Evolutionary conservation across 2,888 invertebrate species (phyloP).

Genomic region (Volucella inanis): DNA sequence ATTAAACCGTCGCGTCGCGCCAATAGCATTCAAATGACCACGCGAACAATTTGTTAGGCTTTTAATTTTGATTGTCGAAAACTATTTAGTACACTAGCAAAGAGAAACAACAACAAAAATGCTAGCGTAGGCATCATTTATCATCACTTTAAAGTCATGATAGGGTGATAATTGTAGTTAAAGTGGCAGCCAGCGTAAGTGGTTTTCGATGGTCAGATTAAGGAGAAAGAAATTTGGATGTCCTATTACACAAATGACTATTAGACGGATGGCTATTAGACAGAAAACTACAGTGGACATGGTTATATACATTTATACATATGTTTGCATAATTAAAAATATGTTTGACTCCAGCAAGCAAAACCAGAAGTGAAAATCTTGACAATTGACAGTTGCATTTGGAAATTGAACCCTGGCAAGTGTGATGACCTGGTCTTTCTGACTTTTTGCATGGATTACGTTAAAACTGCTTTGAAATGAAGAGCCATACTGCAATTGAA

Average conservation of each 20-base stretch:
- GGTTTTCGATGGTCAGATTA: background rate
- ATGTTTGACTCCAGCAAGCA: too few species aligned
- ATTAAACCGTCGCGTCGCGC: conserved; percentile 29
- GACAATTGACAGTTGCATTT: too few species aligned
- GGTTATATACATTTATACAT: too few species aligned
- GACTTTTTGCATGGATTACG: too few species aligned
- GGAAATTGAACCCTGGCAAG: too few species aligned
- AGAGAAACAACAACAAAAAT: conserved; percentile 19
- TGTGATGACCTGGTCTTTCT: too few species aligned
- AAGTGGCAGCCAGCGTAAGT: conserved; percentile 17
- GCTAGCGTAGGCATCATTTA: conserved; percentile 30
- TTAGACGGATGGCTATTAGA: too few species aligned
- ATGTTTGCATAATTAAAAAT: too few species aligned
- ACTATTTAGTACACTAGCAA: conserved; percentile 4
- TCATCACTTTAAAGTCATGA: conserved; percentile 38
- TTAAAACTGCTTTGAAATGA: too few species aligned
- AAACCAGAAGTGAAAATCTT: too few species aligned
- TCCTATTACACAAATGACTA: background rate
- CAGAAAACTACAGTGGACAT: too few species aligned
- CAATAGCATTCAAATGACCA: conserved; percentile 23
- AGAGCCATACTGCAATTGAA: too few species aligned
- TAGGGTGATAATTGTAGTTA: conserved; percentile 48
- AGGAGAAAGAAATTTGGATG: background rate
- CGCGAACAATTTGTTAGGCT: background rate
- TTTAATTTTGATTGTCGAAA: conserved; percentile 30